These are phyloP conservation scores for Halyomorpha halys DNA, from an alignment of 1,140 invertebrate genomes.

Conservation along the genomic window DNA sequence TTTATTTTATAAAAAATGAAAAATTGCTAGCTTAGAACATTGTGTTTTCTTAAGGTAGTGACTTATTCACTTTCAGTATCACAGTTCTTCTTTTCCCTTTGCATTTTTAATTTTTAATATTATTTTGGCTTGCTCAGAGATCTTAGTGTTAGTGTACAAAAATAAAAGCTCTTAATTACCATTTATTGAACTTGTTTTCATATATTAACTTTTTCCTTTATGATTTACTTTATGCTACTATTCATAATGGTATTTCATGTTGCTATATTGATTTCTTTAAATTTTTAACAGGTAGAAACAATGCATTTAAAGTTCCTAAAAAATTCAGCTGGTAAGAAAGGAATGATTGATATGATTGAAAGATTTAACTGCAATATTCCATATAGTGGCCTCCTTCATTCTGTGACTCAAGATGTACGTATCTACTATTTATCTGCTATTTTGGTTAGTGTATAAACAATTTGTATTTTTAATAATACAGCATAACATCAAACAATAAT, in stretches of 20 bases:
- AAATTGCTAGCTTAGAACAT: too few species aligned
- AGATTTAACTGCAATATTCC: constrained; percentile 96
- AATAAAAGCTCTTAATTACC: not conserved
- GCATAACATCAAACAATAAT: too few species aligned
- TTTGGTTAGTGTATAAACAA: not conserved
- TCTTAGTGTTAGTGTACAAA: not conserved
- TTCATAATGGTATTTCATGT: not conserved
- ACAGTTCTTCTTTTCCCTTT: too few species aligned
- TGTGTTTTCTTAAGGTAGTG: too few species aligned
- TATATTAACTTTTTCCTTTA: too few species aligned
- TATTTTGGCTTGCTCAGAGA: not conserved
- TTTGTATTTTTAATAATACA: not conserved
- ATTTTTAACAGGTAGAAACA: constrained; percentile 55
- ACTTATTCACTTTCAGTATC: too few species aligned
- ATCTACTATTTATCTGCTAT: not conserved
- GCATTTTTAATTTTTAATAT: too few species aligned
- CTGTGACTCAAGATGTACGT: constrained; percentile 89
- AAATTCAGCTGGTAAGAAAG: constrained; percentile 50
- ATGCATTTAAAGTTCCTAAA: constrained; percentile 74
- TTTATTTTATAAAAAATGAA: too few species aligned
- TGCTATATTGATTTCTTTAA: not conserved
- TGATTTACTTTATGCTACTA: too few species aligned
- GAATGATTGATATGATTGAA: constrained; percentile 36
- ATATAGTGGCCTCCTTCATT: constrained; percentile 93
- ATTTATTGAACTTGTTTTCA: not conserved